Percentiles rank a stretch among this genome's conserved stretches.
These are phyloP conservation scores for Hypsopygia costalis DNA, from an alignment of 2,888 invertebrate species.

Conservation along the genomic window DNA sequence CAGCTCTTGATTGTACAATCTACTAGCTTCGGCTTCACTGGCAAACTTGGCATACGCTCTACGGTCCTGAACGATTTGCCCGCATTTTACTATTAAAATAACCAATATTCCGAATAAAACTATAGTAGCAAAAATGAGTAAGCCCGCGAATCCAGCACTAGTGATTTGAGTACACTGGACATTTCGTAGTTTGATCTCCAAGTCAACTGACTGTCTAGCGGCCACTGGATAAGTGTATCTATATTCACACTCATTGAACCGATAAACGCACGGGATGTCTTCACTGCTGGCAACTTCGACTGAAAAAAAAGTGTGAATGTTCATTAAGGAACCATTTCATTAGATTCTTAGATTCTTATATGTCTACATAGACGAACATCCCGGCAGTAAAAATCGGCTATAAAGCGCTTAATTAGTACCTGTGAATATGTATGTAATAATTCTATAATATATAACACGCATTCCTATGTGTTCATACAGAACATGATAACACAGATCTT, in stretches of 20 bases:
- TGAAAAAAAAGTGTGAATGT: too few relatives aligned
- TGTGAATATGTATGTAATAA: too few relatives aligned
- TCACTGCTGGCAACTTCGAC: constrained; percentile 22
- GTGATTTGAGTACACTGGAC: constrained; percentile 56
- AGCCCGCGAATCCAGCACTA: constrained; percentile 50
- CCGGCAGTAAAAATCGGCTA: too few relatives aligned
- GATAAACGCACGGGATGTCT: constrained; percentile 53
- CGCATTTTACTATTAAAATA: constrained; percentile 58
- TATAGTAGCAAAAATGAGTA: constrained; percentile 65
- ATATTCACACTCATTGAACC: constrained; percentile 60
- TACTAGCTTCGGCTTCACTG: constrained; percentile 61
- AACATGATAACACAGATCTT: too few relatives aligned
- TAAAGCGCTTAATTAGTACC: too few relatives aligned
- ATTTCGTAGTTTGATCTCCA: constrained; percentile 56
- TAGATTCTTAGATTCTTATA: too few relatives aligned
- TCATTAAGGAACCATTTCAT: too few relatives aligned
- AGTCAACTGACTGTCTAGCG: constrained; percentile 39
- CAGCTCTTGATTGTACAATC: constrained; percentile 56
- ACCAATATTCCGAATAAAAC: constrained; percentile 65
- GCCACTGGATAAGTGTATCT: constrained; percentile 57
- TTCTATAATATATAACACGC: too few relatives aligned
- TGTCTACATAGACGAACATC: too few relatives aligned
- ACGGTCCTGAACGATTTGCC: constrained; percentile 69
- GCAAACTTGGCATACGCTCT: constrained; percentile 76
- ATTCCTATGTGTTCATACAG: too few relatives aligned